Percentiles rank a stretch among this genome's conserved stretches.
phyloP scores from a whole-genome alignment of 2,888 invertebrate genomes.

The Synanthedon tipuliformis region DNA sequence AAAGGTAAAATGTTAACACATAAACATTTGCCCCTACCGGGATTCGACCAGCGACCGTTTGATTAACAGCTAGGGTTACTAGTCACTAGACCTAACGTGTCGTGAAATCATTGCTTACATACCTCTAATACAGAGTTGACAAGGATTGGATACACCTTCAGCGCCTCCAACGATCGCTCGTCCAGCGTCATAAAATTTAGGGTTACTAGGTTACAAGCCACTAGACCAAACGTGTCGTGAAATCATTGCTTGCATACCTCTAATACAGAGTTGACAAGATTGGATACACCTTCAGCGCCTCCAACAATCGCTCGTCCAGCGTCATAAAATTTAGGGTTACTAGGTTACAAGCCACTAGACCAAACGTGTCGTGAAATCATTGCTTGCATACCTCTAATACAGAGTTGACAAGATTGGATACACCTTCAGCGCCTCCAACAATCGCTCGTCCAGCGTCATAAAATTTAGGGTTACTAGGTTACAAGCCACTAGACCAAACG shows the following conservation, averaged over 20 bases:
- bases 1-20: no score
- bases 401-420: constrained; percentile 74
- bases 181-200: constrained; percentile 73
- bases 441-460: constrained; percentile 72
- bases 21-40: no score
- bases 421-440: constrained; percentile 75
- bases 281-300: constrained; percentile 76
- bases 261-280: constrained; percentile 72
- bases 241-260: constrained; percentile 53
- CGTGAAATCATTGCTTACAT: constrained; percentile 11
- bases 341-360: no score
- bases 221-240: no score
- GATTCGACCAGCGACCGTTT: no score
- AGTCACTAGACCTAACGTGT: no score
- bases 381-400: constrained; percentile 66
- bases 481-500: no score
- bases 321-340: constrained; percentile 72
- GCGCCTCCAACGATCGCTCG: constrained; percentile 75
- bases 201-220: no score
- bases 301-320: constrained; percentile 75
- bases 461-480: constrained; percentile 67
- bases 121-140: constrained; percentile 74
- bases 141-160: constrained; percentile 74
- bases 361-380: no score
- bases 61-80: no score